Evolutionary conservation across 1,140 invertebrate genomes (phyloP).

Genomic region (Latrodectus geometricus): DNA sequence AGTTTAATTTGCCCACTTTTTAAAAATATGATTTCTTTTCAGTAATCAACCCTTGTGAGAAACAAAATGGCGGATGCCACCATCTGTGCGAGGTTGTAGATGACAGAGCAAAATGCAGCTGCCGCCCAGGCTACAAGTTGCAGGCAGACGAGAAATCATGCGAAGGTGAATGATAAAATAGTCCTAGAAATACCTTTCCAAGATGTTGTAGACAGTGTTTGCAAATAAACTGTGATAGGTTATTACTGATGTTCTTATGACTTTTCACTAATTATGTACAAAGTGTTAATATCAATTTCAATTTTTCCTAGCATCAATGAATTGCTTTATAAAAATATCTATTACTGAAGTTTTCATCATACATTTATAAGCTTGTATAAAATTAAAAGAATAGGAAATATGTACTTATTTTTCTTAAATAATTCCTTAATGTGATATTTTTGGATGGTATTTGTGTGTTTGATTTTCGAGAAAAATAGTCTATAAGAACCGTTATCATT

Average conservation of each 20-base stretch:
- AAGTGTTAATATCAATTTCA: not conserved
- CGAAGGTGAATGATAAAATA: not conserved
- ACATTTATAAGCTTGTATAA: no score
- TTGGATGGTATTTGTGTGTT: no score
- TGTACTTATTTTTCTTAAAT: no score
- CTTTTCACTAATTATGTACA: not conserved
- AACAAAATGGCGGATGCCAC: slow-evolving; percentile 34
- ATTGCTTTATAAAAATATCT: not conserved
- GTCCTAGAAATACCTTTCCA: not conserved
- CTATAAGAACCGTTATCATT: no score
- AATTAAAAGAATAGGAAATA: no score
- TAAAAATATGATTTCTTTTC: not conserved
- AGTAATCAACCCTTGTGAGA: slow-evolving; percentile 21
- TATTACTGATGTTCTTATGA: not conserved
- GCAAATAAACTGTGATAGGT: not conserved
- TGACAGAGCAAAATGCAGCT: slow-evolving; percentile 9
- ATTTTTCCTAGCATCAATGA: not conserved
- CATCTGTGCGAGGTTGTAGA: slow-evolving; percentile 4
- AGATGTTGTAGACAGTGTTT: no score
- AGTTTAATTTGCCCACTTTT: not conserved
- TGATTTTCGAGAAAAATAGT: no score
- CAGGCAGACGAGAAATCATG: slow-evolving; percentile 6
- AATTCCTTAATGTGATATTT: no score
- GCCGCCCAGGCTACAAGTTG: slow-evolving; percentile 11
- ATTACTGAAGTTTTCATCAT: not conserved